These are phyloP conservation scores for Sarcophaga subvicina DNA, from an alignment of 2,888 invertebrate genomes.

Conservation along the genomic window DNA sequence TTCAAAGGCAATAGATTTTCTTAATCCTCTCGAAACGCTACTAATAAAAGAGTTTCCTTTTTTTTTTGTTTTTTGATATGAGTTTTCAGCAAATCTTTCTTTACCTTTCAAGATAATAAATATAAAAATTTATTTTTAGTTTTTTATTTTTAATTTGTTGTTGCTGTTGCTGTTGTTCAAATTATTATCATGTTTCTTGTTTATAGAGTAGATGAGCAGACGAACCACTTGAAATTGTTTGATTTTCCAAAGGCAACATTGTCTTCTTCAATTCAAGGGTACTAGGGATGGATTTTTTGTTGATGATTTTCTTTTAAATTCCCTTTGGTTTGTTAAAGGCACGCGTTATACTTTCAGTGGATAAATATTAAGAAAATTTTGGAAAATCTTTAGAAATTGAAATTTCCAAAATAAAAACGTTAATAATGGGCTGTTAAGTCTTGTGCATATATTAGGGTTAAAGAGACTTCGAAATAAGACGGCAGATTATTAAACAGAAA, in stretches of 20 bases:
- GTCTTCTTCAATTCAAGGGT: not conserved
- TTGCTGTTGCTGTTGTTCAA: too few relatives aligned
- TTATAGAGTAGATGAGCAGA: not conserved
- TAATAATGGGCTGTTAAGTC: slow-evolving; percentile 26
- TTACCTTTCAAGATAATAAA: not conserved
- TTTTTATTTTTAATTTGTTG: not conserved
- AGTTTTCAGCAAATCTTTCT: slow-evolving; percentile 19
- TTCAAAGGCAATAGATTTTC: slow-evolving; percentile 52
- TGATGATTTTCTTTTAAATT: slow-evolving; percentile 49
- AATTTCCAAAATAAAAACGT: not conserved
- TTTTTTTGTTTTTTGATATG: too few relatives aligned
- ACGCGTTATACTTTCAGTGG: slow-evolving; percentile 57
- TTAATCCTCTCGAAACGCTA: slow-evolving; percentile 33
- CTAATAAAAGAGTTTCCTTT: slow-evolving; percentile 11
- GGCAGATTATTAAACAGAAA: slow-evolving; percentile 16
- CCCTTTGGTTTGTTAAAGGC: slow-evolving; percentile 62
- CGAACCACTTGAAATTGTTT: slow-evolving; percentile 53
- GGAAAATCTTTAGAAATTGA: not conserved
- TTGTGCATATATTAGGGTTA: slow-evolving; percentile 35
- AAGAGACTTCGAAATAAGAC: slow-evolving; percentile 20
- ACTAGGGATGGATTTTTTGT: not conserved
- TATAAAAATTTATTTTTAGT: not conserved
- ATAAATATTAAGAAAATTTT: slow-evolving; percentile 35
- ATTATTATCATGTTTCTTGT: not conserved
- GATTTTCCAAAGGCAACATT: slow-evolving; percentile 24